These are phyloP conservation scores for Myzus persicae DNA, from an alignment of 1,140 invertebrate genomes.

Conservation along the genomic window DNA sequence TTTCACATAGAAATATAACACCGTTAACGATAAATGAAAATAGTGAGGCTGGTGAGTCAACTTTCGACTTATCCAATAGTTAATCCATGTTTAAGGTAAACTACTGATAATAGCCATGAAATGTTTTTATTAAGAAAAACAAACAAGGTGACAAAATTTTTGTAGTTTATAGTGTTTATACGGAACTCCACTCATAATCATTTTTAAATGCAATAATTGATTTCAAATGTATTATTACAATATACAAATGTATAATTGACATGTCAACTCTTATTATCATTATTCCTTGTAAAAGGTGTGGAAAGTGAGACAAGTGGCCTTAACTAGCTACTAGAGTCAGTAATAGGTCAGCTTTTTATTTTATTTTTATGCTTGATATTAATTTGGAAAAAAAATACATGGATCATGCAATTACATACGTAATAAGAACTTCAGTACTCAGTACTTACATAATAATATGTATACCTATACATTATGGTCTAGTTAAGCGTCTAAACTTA, in stretches of 20 bases:
- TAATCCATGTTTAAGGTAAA: background rate
- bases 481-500: background rate
- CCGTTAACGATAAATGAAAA: background rate
- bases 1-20: background rate
- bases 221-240: background rate
- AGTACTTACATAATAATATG: background rate
- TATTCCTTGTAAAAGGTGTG: rapidly evolving
- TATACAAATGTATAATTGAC: too few relatives aligned
- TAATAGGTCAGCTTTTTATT: background rate
- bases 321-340: too few relatives aligned
- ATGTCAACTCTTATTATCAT: too few relatives aligned
- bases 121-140: background rate
- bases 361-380: background rate
- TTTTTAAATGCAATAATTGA: background rate
- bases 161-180: background rate
- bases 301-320: background rate
- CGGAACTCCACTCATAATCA: background rate
- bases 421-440: background rate
- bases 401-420: background rate
- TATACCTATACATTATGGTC: background rate
- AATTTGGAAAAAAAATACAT: background rate
- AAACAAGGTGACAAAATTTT: background rate
- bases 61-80: background rate
- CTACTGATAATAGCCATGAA: background rate
- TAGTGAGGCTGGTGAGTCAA: background rate